A percentile compares a stretch with the other conserved stretches of the same genome.
Conservation (phyloP, 1,140 invertebrate species). For the Tetraneura akinire region DNA sequence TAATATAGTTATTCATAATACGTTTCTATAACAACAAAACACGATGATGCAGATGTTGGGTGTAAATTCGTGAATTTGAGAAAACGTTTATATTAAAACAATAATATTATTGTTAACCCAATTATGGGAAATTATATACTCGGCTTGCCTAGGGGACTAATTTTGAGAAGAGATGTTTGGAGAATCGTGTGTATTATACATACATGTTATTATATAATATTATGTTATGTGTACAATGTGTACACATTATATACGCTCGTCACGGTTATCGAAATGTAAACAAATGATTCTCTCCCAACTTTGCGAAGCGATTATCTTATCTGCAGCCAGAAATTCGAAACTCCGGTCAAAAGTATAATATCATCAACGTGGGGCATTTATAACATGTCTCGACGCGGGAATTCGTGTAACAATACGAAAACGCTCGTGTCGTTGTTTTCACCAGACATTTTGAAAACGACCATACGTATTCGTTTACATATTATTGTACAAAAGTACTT, state of each 20-base stretch:
- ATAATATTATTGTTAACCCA: not conserved
- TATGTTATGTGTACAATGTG: not conserved
- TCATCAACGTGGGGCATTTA: not conserved
- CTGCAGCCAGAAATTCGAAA: constrained; percentile 8
- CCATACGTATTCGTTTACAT: too few species aligned
- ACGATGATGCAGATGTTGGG: not conserved
- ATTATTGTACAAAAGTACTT: too few species aligned
- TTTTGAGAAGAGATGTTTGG: not conserved
- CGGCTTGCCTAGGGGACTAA: constrained; percentile 6
- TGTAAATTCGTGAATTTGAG: not conserved
- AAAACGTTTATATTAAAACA: not conserved
- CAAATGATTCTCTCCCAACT: not conserved
- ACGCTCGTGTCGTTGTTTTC: not conserved
- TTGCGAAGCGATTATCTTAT: not conserved
- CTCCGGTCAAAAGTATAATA: constrained; percentile 5
- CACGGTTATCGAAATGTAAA: constrained; percentile 8
- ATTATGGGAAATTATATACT: not conserved
- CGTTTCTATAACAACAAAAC: too few species aligned
- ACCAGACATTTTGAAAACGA: not conserved
- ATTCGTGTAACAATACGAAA: too few species aligned
- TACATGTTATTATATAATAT: not conserved
- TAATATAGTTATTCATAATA: too few species aligned
- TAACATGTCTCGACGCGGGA: not conserved
- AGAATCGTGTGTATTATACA: not conserved
- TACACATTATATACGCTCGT: not conserved